Evolutionary conservation across 2,888 invertebrate species (phyloP).

Genomic region (Nymphalis polychloros): DNA sequence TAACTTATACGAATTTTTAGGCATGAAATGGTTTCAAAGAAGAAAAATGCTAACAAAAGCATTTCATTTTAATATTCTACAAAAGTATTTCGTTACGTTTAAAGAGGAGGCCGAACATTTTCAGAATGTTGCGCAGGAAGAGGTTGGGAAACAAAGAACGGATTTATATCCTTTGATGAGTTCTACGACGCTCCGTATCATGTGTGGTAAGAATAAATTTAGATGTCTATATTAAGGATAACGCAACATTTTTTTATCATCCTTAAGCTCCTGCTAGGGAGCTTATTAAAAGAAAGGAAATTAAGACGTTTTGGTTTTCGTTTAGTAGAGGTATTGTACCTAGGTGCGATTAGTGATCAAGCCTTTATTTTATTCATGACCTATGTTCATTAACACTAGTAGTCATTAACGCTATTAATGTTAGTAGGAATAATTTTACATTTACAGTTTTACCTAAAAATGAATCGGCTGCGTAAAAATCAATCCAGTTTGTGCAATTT

Average conservation of each 20-base stretch:
- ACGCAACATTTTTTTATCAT: not conserved
- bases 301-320: no score
- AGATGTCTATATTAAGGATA: constrained; percentile 56
- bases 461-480: no score
- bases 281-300: no score
- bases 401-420: no score
- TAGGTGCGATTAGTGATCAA: no score
- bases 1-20: constrained; percentile 8
- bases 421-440: no score
- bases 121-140: constrained; percentile 10
- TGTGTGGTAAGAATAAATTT: constrained; percentile 22
- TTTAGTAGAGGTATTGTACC: no score
- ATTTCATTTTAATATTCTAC: constrained; percentile 32
- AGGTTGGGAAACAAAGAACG: constrained; percentile 10
- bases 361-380: no score
- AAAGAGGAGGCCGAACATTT: constrained; percentile 15
- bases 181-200: constrained; percentile 16
- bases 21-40: constrained; percentile 25
- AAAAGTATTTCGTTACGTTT: constrained; percentile 24
- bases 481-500: no score
- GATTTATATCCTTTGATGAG: constrained; percentile 15
- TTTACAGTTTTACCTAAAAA: no score
- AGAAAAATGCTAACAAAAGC: constrained; percentile 31
- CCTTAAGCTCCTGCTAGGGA: no score
- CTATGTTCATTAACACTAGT: no score